Evolutionary conservation across 2,113 vertebrate genomes (phyloP), one percentile per base, ranked within the genome.

Genomic region (Phoenicopterus ruber): DNA sequence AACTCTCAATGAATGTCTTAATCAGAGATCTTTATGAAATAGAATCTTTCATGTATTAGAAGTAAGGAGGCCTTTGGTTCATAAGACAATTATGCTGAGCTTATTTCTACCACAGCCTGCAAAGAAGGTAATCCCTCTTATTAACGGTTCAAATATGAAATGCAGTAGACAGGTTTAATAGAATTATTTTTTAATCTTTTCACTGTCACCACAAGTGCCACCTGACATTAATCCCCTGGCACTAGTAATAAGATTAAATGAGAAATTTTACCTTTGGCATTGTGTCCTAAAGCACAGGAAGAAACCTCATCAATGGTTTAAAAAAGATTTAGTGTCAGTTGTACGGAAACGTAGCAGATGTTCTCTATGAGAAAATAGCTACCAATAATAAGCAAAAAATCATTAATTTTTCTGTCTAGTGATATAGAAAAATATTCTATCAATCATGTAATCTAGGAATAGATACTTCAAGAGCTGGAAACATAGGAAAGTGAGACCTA

Each of bases 101-200:
- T 97, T 88, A 92, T 96, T 96, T 96, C 92, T 88, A 81, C 50
- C 11, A 20, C 0, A 1, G 46, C 40, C 82, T 93, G 91, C 66
- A 94, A 96, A 95, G 81, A 78, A 94, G 57, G 49, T 58, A 97
- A 96, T 96, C 87, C 85, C 89, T 96, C 67, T 96, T 93, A 95
- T 96, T 97, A 96, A 88, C 0, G 11, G 47, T 65, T 94, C 82
- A 97, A 93, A 96, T 89, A 97, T 36, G 67, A 94, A 97, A 95
- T 71, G 49, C 69, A 96, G 17, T 65, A 95, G 93, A 77, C 32
- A 94, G 49, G 49, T 96, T 97, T 96, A 96, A 95, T 96, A 66
- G 72, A 96, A 96, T 83, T 96, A 71, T 71, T 96, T 94, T 95
- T 80, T 95, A 95, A 96, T 95, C 93, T 97, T 94, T 91, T 89